Percentiles rank a stretch among this genome's conserved stretches.
phyloP scores from a whole-genome alignment of 2,797 vertebrate species.

The Microcaecilia unicolor region DNA sequence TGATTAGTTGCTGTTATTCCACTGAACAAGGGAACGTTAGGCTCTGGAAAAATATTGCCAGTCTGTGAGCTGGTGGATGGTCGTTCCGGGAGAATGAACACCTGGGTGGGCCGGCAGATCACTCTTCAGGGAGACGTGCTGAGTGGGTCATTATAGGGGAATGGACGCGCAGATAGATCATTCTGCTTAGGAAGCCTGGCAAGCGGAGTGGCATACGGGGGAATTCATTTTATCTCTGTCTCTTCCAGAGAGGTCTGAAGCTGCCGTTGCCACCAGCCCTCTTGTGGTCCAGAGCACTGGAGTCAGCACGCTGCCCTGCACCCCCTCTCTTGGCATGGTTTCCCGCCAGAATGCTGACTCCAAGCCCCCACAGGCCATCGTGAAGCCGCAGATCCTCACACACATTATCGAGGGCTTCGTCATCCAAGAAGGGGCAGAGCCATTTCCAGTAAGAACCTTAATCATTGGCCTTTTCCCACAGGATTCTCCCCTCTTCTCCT shows the following conservation, averaged over 20 bases:
- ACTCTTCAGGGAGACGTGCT: too few relatives aligned
- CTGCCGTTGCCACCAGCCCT: too few relatives aligned
- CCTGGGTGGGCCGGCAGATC: too few relatives aligned
- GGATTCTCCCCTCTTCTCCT: too few relatives aligned
- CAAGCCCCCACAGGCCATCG: conserved; percentile 88
- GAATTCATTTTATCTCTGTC: conserved; percentile 14
- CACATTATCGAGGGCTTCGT: conserved; percentile 97
- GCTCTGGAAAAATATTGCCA: not conserved
- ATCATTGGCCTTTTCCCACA: too few relatives aligned
- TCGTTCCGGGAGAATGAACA: too few relatives aligned
- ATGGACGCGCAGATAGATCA: too few relatives aligned
- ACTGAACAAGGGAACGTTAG: too few relatives aligned
- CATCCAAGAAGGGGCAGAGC: conserved; percentile 96
- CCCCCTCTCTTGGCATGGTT: conserved; percentile 62
- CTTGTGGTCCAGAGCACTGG: conserved; percentile 21
- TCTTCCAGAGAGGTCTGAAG: conserved; percentile 53
- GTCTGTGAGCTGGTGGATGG: not conserved
- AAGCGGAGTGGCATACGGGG: too few relatives aligned
- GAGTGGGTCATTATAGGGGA: too few relatives aligned
- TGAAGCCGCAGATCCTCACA: conserved; percentile 96
- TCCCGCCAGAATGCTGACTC: conserved; percentile 67
- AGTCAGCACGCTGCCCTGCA: conserved; percentile 30
- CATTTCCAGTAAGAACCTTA: conserved; percentile 80
- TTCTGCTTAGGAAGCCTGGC: too few relatives aligned
- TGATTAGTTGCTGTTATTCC: not conserved